Evolutionary conservation across 2,113 vertebrate species (phyloP).

Genomic region (Hemiprocne comata): DNA sequence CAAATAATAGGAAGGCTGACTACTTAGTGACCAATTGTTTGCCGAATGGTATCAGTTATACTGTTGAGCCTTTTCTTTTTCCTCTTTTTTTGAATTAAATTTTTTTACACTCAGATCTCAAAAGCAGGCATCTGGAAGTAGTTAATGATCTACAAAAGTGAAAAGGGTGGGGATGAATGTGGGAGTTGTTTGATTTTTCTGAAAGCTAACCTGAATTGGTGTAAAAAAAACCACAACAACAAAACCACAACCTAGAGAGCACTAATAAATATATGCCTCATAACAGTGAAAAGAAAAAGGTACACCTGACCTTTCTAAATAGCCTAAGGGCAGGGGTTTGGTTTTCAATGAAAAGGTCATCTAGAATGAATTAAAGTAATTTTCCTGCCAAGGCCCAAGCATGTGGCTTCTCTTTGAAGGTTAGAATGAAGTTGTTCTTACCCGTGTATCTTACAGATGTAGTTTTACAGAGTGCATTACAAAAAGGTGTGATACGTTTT

Average conservation of each 20-base stretch:
- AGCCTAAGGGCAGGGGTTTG: slow-evolving; percentile 57
- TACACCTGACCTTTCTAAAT: slow-evolving; percentile 66
- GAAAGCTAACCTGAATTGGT: background rate
- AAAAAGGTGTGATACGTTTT: background rate
- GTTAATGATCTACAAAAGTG: slow-evolving; percentile 65
- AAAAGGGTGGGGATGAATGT: slow-evolving; percentile 32
- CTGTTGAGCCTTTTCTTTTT: background rate
- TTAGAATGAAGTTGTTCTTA: slow-evolving; percentile 59
- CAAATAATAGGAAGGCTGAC: background rate
- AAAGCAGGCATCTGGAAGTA: background rate
- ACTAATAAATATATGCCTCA: slow-evolving; percentile 35
- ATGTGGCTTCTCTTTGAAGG: slow-evolving; percentile 63
- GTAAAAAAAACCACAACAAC: slow-evolving; percentile 44
- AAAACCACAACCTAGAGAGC: background rate
- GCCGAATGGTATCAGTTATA: background rate
- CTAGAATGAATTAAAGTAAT: slow-evolving; percentile 74
- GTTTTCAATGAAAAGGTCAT: slow-evolving; percentile 73
- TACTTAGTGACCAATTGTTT: slow-evolving; percentile 14
- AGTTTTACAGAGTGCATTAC: background rate
- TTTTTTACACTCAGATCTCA: background rate
- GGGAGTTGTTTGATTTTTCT: slow-evolving; percentile 45
- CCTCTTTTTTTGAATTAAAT: background rate
- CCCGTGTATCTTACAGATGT: slow-evolving; percentile 3
- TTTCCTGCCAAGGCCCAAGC: slow-evolving; percentile 58
- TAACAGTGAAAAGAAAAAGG: slow-evolving; percentile 48